These are phyloP conservation scores for Datnioides undecimradiatus DNA, from an alignment of 2,113 vertebrate species.

Conservation along the genomic window DNA sequence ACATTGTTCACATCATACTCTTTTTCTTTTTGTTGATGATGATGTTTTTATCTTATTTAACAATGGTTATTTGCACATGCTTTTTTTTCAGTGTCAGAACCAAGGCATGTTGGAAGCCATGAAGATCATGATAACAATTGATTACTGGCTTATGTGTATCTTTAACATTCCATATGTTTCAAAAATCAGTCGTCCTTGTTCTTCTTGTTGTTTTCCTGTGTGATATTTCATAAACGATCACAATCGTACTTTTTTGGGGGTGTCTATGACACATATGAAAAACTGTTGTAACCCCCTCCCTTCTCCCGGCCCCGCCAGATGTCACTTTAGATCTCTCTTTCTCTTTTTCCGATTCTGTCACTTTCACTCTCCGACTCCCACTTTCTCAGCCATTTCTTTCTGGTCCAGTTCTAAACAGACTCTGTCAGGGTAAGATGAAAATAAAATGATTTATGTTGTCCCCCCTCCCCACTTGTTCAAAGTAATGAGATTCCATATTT, in stretches of 20 bases:
- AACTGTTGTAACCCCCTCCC: not conserved
- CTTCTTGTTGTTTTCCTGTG: not conserved
- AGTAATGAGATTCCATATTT: slow-evolving; percentile 88
- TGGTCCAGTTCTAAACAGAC: slow-evolving; percentile 70
- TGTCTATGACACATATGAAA: not conserved
- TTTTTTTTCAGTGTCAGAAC: not conserved
- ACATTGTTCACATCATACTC: not conserved
- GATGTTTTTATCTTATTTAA: not conserved
- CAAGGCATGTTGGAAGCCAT: not conserved
- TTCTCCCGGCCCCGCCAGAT: slow-evolving; percentile 17
- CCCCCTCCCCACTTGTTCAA: slow-evolving; percentile 84
- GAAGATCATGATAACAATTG: not conserved
- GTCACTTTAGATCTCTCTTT: slow-evolving; percentile 31
- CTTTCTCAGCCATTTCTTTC: slow-evolving; percentile 48
- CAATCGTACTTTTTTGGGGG: not conserved
- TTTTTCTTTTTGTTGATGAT: not conserved
- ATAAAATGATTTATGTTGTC: slow-evolving; percentile 85
- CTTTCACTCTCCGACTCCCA: slow-evolving; percentile 50
- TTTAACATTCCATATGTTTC: not conserved
- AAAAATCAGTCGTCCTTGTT: not conserved
- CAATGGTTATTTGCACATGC: not conserved
- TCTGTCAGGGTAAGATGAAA: slow-evolving; percentile 78
- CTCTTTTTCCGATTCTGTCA: slow-evolving; percentile 40
- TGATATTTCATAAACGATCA: not conserved
- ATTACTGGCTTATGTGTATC: not conserved